These are phyloP conservation scores for Pipra filicauda DNA, from an alignment of 2,113 vertebrate genomes.

Conservation along the genomic window DNA sequence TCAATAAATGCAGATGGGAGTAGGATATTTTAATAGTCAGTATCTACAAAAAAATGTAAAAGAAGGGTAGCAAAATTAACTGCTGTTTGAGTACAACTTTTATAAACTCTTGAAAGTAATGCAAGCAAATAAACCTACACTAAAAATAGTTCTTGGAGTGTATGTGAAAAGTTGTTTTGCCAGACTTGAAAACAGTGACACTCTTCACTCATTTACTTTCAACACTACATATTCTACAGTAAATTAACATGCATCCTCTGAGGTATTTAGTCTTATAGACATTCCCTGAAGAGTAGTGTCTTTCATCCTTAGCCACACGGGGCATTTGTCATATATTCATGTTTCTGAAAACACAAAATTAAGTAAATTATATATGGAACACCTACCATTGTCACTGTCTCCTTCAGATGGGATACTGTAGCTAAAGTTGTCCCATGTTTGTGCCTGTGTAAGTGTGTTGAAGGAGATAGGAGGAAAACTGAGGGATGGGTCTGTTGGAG, in stretches of 20 bases:
- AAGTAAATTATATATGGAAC: slow-evolving; percentile 52
- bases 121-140: neutral
- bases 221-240: neutral
- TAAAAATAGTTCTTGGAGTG: neutral
- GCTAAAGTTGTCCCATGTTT: slow-evolving; percentile 83
- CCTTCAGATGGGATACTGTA: slow-evolving; percentile 84
- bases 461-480: slow-evolving; percentile 88
- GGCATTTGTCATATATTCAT: neutral
- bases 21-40: neutral
- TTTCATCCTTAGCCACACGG: neutral
- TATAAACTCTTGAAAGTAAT: neutral
- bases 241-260: neutral
- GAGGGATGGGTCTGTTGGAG: slow-evolving; percentile 84
- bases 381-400: slow-evolving; percentile 90
- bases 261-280: neutral
- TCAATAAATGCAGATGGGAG: neutral
- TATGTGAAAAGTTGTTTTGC: neutral
- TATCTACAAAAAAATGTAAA: neutral
- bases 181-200: neutral
- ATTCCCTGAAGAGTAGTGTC: neutral
- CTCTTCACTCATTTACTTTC: neutral
- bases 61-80: neutral
- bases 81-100: neutral
- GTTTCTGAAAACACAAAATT: slow-evolving; percentile 32
- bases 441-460: slow-evolving; percentile 90